phyloP scores from a whole-genome alignment of 2,113 vertebrate species.

The Atractosteus spatula region DNA sequence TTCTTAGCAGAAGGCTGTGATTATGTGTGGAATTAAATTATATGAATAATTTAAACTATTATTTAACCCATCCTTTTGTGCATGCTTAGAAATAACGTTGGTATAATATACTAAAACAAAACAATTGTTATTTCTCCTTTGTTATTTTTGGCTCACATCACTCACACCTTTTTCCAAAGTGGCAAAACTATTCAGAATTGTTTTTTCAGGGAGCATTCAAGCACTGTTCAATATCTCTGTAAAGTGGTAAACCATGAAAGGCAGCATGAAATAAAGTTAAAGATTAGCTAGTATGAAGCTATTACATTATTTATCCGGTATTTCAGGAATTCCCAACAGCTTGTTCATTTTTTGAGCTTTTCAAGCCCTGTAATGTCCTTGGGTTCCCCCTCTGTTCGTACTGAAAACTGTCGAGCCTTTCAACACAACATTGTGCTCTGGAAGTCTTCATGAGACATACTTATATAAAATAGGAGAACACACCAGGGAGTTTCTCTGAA shows the following conservation, averaged over 20 bases:
- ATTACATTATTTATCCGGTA: not conserved
- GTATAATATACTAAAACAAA: too few relatives aligned
- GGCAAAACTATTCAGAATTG: too few relatives aligned
- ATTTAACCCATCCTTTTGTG: too few relatives aligned
- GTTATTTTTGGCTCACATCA: too few relatives aligned
- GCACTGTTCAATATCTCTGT: too few relatives aligned
- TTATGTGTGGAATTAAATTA: too few relatives aligned
- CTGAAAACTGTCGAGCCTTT: not conserved
- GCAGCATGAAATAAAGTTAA: not conserved
- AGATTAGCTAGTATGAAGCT: not conserved
- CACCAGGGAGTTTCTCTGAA: constrained; percentile 65
- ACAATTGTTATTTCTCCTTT: too few relatives aligned
- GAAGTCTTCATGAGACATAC: constrained; percentile 52
- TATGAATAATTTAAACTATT: too few relatives aligned
- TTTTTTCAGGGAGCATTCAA: too few relatives aligned
- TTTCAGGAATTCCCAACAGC: constrained; percentile 1
- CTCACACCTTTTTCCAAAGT: too few relatives aligned
- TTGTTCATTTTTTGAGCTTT: not conserved
- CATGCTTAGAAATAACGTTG: too few relatives aligned
- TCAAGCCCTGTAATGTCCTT: constrained; percentile 16
- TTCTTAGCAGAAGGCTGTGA: too few relatives aligned
- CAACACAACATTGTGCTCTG: constrained; percentile 8
- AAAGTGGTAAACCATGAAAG: not conserved
- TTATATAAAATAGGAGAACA: constrained; percentile 66
- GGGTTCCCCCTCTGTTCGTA: not conserved